Evolutionary conservation across 2,888 invertebrate species (phyloP), one percentile per base, ranked within the genome.

Genomic region (Agelastica alni): DNA sequence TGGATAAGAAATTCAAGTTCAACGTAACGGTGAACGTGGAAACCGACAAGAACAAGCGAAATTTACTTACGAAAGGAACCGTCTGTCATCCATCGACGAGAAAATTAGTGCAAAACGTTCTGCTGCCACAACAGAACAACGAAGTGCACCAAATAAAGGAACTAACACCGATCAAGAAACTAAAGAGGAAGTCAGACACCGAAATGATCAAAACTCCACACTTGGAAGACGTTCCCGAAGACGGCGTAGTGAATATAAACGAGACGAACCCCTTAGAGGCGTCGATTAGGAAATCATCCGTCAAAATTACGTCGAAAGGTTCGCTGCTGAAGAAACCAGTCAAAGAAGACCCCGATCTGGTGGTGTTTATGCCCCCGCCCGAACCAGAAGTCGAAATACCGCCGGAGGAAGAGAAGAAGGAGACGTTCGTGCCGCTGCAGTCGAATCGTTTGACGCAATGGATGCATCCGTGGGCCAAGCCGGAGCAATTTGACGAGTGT

Each of bases 381-480:
- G 56, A 66, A 16, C 55, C 62, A 42, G 49, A 58, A 22, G 53
- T 66, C 3, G 58, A 67, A 59, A 77, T 76, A 0, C 76, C 75
- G 60, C 75, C 77, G 14, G 74, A 75, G 39, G 74, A 73, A 53
- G 73, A 77, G 55, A 77, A 78, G 34, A 73, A 75, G 9, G 71
- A 74, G 49, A 74, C 76, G 58, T 76, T 76, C 55, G 71, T 74
- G 2, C 77, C 77, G 5, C 63, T 77, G 4, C 74, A 75, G 58
- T 75, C 77, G 2, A 77, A 77, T 56, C 67, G 76, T 16, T 47
- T 77, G 2, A 73, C 74, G 17, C 67, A 70, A 30, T 76, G 67
- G 61, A 75, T 76, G 76, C 71, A 76, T 62, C 76, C 76, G 1
- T 70, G 65, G 56, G 71, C 74, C 58, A 77, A 76, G 63, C 76